A percentile compares a stretch with the other conserved stretches of the same genome.
phyloP scores from a whole-genome alignment of 2,113 vertebrate genomes.

The Paedocypris sp. region DNA sequence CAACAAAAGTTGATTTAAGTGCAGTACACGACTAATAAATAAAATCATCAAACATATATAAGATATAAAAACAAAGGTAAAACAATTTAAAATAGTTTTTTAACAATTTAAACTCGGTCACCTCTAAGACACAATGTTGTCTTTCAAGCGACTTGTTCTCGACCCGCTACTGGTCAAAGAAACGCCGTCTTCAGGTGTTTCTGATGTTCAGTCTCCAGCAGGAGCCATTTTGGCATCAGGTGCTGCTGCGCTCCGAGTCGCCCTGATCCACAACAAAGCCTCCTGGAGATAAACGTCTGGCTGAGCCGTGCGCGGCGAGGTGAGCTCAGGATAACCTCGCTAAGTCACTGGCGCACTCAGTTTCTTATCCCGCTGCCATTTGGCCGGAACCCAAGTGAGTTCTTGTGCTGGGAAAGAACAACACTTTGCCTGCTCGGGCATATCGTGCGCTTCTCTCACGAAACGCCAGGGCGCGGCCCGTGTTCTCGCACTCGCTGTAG shows the following conservation, averaged over 20 bases:
- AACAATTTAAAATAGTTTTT: too few relatives aligned
- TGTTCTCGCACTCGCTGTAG: background rate
- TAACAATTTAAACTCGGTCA: too few relatives aligned
- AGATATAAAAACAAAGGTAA: too few relatives aligned
- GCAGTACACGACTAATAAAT: too few relatives aligned
- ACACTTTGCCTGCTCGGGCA: background rate
- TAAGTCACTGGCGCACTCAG: conserved; percentile 27
- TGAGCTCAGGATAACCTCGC: conserved; percentile 30
- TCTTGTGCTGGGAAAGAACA: conserved; percentile 18
- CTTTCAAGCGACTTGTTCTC: too few relatives aligned
- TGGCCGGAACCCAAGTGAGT: conserved; percentile 33
- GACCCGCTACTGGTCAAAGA: too few relatives aligned
- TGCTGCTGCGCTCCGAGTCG: background rate
- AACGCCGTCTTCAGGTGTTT: background rate
- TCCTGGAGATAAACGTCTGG: conserved; percentile 29
- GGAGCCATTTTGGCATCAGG: conserved; percentile 15
- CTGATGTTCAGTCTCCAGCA: background rate
- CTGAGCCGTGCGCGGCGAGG: conserved; percentile 22
- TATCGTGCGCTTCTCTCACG: background rate
- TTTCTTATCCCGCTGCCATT: conserved; percentile 31
- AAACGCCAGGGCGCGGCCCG: background rate
- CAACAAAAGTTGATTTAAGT: too few relatives aligned
- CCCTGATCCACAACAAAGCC: conserved; percentile 16
- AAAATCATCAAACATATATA: too few relatives aligned
- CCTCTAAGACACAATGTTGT: too few relatives aligned